These are phyloP conservation scores for Aurelia sp. DNA, from an alignment of 30 jellyfish, hydroid and myxozoan species.

Conservation along the genomic window DNA sequence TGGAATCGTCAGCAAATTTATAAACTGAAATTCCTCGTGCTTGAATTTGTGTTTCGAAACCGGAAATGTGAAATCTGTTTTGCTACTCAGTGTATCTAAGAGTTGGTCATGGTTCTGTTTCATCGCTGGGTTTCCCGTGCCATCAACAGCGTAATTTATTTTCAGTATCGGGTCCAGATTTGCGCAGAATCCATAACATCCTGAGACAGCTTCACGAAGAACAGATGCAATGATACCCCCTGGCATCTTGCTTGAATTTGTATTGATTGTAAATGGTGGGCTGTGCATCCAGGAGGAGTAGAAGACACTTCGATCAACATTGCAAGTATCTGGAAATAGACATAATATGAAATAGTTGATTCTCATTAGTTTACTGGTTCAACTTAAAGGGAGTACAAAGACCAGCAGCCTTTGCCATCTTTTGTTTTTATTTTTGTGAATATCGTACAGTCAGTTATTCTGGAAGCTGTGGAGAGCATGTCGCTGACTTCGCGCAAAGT, in stretches of 20 bases:
- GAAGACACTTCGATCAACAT: conserved; percentile 6
- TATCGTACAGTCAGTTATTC: no score
- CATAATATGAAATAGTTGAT: background rate
- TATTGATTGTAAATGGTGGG: conserved; percentile 2
- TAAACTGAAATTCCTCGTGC: conserved; percentile 2
- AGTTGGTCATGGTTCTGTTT: conserved; percentile 1
- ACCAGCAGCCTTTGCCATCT: no score
- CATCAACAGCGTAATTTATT: conserved; percentile 14
- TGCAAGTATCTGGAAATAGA: conserved; percentile 20
- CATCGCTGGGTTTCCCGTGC: background rate
- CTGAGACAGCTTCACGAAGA: conserved; percentile 6
- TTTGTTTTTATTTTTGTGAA: no score
- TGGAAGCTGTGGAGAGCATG: no score
- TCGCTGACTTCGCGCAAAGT: no score
- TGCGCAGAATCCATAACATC: conserved; percentile 13
- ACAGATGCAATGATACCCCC: conserved; percentile 9
- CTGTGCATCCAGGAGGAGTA: conserved; percentile 16
- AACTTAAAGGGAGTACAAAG: no score
- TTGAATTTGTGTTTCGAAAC: background rate
- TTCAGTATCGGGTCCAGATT: background rate
- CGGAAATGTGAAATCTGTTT: conserved; percentile 19
- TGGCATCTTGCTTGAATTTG: background rate
- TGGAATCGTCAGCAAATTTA: conserved; percentile 27
- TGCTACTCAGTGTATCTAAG: background rate
- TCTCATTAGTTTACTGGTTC: no score